A percentile compares a stretch with the other conserved stretches of the same genome.
These are phyloP conservation scores for Drosophila kohkoa DNA, from an alignment of 1,140 invertebrate species.

Conservation along the genomic window DNA sequence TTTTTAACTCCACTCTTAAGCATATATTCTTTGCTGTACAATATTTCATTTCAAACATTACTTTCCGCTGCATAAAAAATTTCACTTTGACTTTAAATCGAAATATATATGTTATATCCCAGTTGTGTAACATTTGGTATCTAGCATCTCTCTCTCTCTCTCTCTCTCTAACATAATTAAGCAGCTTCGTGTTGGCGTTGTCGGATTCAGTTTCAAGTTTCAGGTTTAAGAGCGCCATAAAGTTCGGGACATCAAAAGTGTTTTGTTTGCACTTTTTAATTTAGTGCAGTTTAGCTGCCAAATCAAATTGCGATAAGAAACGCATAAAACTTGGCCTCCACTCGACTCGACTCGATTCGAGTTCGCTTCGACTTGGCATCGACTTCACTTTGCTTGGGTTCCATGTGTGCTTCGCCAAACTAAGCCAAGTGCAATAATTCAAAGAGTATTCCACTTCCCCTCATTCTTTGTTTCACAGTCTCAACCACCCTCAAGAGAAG, in stretches of 20 bases:
- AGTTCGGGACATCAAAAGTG: constrained; percentile 58
- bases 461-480: neutral
- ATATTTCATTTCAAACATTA: too few relatives aligned
- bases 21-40: too few relatives aligned
- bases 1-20: too few relatives aligned
- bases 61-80: neutral
- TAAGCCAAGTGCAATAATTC: constrained; percentile 73
- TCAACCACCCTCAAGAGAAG: neutral
- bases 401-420: constrained; percentile 52
- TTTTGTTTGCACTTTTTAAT: constrained; percentile 83
- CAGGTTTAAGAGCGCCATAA: constrained; percentile 56
- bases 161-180: constrained; percentile 48
- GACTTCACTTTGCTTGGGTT: constrained; percentile 15
- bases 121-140: constrained; percentile 6
- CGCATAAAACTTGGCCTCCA: constrained; percentile 61
- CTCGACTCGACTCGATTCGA: neutral
- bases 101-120: neutral
- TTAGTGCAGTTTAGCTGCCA: constrained; percentile 77
- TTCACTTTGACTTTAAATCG: neutral
- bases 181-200: neutral
- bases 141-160: constrained; percentile 45
- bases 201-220: neutral
- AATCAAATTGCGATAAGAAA: constrained; percentile 78
- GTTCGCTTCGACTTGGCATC: constrained; percentile 6
- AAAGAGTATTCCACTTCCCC: constrained; percentile 34